Percentiles rank a stretch among this genome's conserved stretches.
These are phyloP conservation scores for Caenorhabditis imperialis DNA, from an alignment of 2,888 invertebrate genomes.

Conservation along the genomic window DNA sequence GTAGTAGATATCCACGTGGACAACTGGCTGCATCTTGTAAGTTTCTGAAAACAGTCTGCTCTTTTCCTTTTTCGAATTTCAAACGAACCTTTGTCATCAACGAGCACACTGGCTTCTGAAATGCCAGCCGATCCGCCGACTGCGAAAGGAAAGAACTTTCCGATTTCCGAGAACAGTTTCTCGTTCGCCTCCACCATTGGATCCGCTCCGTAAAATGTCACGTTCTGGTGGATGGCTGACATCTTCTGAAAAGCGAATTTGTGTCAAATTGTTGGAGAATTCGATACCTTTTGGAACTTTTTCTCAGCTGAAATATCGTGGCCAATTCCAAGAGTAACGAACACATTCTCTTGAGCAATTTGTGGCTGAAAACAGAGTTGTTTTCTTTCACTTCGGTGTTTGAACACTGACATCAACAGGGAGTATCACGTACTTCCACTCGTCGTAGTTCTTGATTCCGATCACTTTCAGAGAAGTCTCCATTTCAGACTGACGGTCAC, in stretches of 20 bases:
- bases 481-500: too few species aligned
- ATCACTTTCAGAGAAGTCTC: neutral
- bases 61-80: neutral
- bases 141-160: slow-evolving; percentile 20
- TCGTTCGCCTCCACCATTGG: slow-evolving; percentile 8
- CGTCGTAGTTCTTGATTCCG: neutral
- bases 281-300: neutral
- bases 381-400: neutral
- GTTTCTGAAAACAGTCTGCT: slow-evolving; percentile 3
- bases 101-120: slow-evolving; percentile 13
- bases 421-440: neutral
- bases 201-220: slow-evolving; percentile 23
- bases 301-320: slow-evolving; percentile 3
- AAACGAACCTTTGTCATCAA: neutral
- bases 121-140: slow-evolving; percentile 15
- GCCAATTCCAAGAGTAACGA: slow-evolving; percentile 15
- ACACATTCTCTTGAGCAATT: neutral
- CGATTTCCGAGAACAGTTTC: slow-evolving; percentile 5
- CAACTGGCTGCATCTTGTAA: slow-evolving; percentile 3
- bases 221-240: neutral
- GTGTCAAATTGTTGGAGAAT: neutral
- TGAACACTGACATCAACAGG: neutral
- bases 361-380: neutral
- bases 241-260: slow-evolving; percentile 6
- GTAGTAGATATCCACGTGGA: slow-evolving; percentile 24